These are phyloP conservation scores for Scytalopus superciliaris DNA, from an alignment of 2,113 vertebrate species.

Conservation along the genomic window DNA sequence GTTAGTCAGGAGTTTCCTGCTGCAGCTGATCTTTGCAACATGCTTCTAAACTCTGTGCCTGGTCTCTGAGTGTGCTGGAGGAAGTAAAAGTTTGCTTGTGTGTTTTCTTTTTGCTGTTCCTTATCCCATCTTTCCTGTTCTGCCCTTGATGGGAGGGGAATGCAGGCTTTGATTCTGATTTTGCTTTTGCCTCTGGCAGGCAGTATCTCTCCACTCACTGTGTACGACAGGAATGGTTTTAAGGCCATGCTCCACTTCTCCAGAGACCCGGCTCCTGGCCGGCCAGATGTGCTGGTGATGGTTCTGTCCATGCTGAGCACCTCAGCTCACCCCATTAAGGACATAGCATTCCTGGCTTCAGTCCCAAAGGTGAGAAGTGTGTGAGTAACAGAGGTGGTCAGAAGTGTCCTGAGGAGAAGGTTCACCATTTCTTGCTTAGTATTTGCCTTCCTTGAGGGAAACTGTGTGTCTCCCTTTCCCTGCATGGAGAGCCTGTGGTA, in stretches of 20 bases:
- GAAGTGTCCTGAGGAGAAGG: neutral
- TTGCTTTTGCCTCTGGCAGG: slow-evolving; percentile 63
- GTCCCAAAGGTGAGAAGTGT: slow-evolving; percentile 83
- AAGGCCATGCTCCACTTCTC: slow-evolving; percentile 85
- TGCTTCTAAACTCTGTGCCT: neutral
- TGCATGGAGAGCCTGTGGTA: fast-evolving
- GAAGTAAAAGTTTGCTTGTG: neutral
- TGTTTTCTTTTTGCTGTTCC: neutral
- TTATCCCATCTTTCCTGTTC: neutral
- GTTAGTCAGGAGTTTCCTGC: neutral
- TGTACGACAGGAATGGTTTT: slow-evolving; percentile 80
- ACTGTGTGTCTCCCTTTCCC: neutral
- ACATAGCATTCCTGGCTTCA: slow-evolving; percentile 83
- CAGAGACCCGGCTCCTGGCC: slow-evolving; percentile 64
- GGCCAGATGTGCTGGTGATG: slow-evolving; percentile 77
- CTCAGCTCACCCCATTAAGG: slow-evolving; percentile 74
- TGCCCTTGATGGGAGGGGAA: neutral
- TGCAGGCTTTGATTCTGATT: neutral
- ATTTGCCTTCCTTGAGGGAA: neutral
- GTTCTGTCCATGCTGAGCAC: slow-evolving; percentile 87
- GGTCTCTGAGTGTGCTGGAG: neutral
- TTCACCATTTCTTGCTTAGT: neutral
- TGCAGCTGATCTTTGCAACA: neutral
- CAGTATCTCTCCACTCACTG: slow-evolving; percentile 73
- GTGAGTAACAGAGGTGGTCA: neutral